A percentile compares a stretch with the other conserved stretches of the same genome.
These are phyloP conservation scores for Crocuta crocuta DNA, from an alignment of 2,113 vertebrate genomes.

Conservation along the genomic window DNA sequence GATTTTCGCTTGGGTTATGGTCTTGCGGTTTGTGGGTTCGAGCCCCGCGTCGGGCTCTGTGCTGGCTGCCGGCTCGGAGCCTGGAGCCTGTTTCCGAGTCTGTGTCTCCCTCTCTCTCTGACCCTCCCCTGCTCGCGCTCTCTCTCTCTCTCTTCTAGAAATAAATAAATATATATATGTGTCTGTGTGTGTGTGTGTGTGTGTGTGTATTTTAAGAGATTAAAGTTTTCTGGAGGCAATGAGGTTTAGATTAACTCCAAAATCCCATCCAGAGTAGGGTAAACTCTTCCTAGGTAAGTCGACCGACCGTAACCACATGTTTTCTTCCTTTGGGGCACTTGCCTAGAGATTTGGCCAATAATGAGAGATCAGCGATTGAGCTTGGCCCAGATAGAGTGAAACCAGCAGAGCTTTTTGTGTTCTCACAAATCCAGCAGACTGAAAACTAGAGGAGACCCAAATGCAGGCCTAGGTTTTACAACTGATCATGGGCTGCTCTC, in stretches of 20 bases:
- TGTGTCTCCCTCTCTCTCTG: too few relatives aligned
- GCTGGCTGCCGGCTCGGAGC: too few relatives aligned
- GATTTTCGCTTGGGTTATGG: too few relatives aligned
- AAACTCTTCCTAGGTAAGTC: not conserved
- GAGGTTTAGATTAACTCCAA: not conserved
- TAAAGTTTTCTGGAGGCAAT: not conserved
- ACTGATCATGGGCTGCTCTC: not conserved
- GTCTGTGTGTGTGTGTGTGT: too few relatives aligned
- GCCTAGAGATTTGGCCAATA: not conserved
- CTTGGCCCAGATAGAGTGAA: not conserved
- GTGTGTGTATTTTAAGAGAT: not conserved
- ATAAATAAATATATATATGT: too few relatives aligned
- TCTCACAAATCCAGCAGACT: not conserved
- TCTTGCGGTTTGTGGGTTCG: too few relatives aligned
- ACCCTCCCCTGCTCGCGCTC: too few relatives aligned
- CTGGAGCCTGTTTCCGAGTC: too few relatives aligned
- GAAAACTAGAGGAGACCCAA: not conserved
- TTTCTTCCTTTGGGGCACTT: not conserved
- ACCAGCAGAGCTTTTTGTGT: not conserved
- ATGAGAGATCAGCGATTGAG: not conserved
- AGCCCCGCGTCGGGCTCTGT: too few relatives aligned
- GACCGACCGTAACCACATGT: not conserved
- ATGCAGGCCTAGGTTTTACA: not conserved
- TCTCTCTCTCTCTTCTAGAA: too few relatives aligned
- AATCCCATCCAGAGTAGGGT: not conserved